Conservation (phyloP, 1,140 invertebrate genomes). For the Aphidius ervi region DNA sequence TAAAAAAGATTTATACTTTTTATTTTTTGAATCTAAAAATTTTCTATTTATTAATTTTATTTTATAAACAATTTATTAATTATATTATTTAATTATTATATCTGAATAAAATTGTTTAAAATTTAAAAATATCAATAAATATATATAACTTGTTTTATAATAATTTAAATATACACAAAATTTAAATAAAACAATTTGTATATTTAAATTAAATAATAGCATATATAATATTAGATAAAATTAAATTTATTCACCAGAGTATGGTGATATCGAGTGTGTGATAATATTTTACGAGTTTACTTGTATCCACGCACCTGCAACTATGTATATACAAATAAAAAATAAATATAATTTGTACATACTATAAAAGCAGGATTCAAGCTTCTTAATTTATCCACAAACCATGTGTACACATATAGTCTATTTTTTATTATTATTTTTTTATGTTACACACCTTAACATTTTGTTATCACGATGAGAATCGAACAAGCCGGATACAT, state of each 20-base stretch:
- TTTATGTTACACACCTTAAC: conserved; percentile 2
- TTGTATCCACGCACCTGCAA: conserved; percentile 18
- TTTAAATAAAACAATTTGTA: neutral
- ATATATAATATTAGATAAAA: conserved; percentile 3
- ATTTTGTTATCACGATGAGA: neutral
- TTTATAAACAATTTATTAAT: too few relatives aligned
- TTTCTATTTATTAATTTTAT: too few relatives aligned
- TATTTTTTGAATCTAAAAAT: too few relatives aligned
- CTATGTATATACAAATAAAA: conserved; percentile 19
- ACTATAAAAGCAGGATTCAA: conserved; percentile 1
- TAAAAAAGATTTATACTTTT: too few relatives aligned
- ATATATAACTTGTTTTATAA: too few relatives aligned
- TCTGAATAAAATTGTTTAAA: too few relatives aligned
- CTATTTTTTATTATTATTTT: too few relatives aligned
- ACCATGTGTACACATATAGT: conserved; percentile 10
- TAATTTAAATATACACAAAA: too few relatives aligned
- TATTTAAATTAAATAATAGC: conserved; percentile 10
- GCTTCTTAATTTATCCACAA: conserved; percentile 22
- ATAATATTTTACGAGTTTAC: conserved; percentile 22
- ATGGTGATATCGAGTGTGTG: neutral
- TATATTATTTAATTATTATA: too few relatives aligned
- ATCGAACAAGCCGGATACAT: conserved; percentile 6
- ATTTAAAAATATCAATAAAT: too few relatives aligned
- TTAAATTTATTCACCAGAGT: conserved; percentile 7
- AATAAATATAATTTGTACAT: conserved; percentile 19